Evolutionary conservation across 2,797 vertebrate genomes (phyloP).

Genomic region (Tadarida brasiliensis): DNA sequence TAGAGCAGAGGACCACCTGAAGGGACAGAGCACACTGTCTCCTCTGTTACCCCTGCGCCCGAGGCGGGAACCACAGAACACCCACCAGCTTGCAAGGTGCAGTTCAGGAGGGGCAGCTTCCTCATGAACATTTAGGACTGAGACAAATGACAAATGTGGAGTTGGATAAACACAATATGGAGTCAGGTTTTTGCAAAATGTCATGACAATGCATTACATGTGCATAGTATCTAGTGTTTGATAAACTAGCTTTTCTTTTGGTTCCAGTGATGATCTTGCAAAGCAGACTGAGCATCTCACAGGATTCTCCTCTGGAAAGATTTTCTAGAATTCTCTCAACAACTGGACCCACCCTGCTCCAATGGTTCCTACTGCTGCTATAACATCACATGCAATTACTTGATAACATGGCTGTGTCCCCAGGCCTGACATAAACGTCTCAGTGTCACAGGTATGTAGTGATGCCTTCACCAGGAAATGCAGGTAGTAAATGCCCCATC

Average conservation of each 20-base stretch:
- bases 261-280: neutral
- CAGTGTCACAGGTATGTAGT: neutral
- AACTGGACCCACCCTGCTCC: neutral
- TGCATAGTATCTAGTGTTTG: neutral
- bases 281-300: neutral
- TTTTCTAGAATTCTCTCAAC: neutral
- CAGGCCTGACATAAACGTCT: accelerated
- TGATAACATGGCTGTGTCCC: neutral
- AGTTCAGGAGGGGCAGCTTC: neutral
- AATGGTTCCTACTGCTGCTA: neutral
- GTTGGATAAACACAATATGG: neutral
- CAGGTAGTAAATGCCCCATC: neutral
- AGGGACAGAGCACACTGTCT: slow-evolving; percentile 52
- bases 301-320: neutral
- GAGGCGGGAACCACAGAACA: neutral
- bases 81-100: neutral
- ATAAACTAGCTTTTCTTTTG: neutral
- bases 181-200: neutral
- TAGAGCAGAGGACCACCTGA: slow-evolving; percentile 95
- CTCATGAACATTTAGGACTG: neutral
- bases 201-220: neutral
- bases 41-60: neutral
- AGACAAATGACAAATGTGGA: neutral
- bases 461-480: neutral
- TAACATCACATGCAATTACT: neutral